A percentile compares a stretch with the other conserved stretches of the same genome.
phyloP scores from a whole-genome alignment of 2,888 invertebrate species.

The Nineta flava region DNA sequence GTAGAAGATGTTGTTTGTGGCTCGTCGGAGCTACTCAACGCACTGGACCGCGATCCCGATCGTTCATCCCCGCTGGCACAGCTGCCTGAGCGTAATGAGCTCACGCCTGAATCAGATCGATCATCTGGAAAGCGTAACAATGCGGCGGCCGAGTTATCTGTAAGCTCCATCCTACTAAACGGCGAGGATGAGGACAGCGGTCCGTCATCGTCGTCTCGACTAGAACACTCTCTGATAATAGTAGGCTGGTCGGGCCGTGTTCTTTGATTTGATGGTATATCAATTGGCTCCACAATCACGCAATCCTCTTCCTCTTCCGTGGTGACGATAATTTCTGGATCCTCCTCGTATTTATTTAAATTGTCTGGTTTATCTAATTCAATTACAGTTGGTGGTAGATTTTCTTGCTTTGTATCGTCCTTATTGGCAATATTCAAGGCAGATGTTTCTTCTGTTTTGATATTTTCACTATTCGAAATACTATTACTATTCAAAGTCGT shows the following conservation, averaged over 20 bases:
- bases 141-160: constrained; percentile 15
- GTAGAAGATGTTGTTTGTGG: constrained; percentile 28
- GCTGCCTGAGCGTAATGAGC: constrained; percentile 54
- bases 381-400: too few relatives aligned
- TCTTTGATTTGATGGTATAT: constrained; percentile 12
- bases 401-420: background rate
- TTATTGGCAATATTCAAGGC: background rate
- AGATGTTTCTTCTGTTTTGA: too few relatives aligned
- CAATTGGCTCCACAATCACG: constrained; percentile 41
- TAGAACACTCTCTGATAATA: constrained; percentile 18
- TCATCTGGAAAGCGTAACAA: constrained; percentile 24
- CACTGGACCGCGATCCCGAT: constrained; percentile 58
- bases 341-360: background rate
- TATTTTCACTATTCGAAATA: too few relatives aligned
- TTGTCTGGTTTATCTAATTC: background rate
- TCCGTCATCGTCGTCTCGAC: constrained; percentile 30
- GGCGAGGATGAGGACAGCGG: constrained; percentile 24
- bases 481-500: too few relatives aligned
- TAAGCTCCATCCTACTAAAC: constrained; percentile 27
- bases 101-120: constrained; percentile 52
- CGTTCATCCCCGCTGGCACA: constrained; percentile 51
- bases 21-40: constrained; percentile 58
- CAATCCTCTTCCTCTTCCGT: constrained; percentile 46
- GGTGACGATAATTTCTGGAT: constrained; percentile 27
- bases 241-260: constrained; percentile 3